These are phyloP conservation scores for Drosophila littoralis DNA, from an alignment of 1,140 invertebrate species.

Conservation along the genomic window DNA sequence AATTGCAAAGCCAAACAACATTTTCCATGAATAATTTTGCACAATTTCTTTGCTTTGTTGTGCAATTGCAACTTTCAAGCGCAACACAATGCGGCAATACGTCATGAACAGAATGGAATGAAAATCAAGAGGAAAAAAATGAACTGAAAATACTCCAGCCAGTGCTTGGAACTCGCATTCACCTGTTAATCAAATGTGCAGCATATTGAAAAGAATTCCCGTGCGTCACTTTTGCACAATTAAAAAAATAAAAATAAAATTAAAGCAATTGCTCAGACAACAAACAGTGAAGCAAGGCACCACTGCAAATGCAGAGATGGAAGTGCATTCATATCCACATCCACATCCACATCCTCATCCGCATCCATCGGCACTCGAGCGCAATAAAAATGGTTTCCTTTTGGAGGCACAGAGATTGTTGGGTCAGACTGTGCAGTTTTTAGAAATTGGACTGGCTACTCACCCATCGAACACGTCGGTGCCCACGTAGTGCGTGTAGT, in stretches of 20 bases:
- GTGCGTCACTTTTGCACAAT: constrained; percentile 8
- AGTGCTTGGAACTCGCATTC: too few species aligned
- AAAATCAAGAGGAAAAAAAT: not conserved
- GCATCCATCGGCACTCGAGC: constrained; percentile 45
- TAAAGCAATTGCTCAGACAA: constrained; percentile 61
- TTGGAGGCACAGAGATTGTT: not conserved
- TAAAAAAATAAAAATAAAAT: constrained; percentile 29
- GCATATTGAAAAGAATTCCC: constrained; percentile 59
- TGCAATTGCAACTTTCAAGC: constrained; percentile 7
- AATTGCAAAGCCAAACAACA: constrained; percentile 2
- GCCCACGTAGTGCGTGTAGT: constrained; percentile 90
- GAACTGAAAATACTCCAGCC: not conserved
- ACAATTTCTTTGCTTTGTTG: constrained; percentile 28
- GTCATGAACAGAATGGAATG: constrained; percentile 6
- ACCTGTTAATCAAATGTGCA: constrained; percentile 72
- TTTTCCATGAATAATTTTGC: constrained; percentile 34
- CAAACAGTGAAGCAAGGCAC: constrained; percentile 25
- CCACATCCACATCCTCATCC: constrained; percentile 28
- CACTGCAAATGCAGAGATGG: constrained; percentile 1
- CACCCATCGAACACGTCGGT: constrained; percentile 89
- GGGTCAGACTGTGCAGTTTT: not conserved
- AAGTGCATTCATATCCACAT: constrained; percentile 6
- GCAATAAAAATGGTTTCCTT: constrained; percentile 50
- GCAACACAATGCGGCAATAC: constrained; percentile 19
- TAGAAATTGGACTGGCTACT: constrained; percentile 64